phyloP scores from a whole-genome alignment of 2,797 vertebrate genomes.

The Philypnodon macrostomus region DNA sequence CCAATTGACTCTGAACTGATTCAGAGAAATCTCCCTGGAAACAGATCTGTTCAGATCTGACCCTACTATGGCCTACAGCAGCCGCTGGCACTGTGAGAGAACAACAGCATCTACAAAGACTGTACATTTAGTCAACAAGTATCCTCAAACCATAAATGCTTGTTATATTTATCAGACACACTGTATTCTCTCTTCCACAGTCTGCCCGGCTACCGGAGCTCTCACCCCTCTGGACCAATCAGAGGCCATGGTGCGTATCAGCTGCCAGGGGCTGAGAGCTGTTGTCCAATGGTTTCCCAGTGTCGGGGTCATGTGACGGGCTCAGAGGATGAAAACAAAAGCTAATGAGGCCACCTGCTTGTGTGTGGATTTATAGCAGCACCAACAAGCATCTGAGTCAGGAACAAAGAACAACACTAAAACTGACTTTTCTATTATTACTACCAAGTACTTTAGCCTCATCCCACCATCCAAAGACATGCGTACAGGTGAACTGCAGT shows the following conservation, averaged over 20 bases:
- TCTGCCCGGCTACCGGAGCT: conserved; percentile 78
- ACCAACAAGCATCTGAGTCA: no score
- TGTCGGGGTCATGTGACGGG: conserved; percentile 58
- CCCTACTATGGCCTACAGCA: not conserved
- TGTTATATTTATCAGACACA: no score
- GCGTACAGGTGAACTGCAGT: no score
- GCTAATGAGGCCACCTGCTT: conserved; percentile 67
- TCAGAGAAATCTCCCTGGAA: not conserved
- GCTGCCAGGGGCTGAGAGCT: conserved; percentile 40
- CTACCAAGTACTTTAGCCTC: no score
- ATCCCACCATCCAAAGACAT: no score
- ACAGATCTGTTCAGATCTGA: not conserved
- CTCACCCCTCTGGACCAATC: conserved; percentile 62
- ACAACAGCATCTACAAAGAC: not conserved
- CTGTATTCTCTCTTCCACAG: conserved; percentile 26
- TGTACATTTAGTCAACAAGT: no score
- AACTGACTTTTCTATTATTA: no score
- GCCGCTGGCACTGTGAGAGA: not conserved
- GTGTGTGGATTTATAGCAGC: not conserved
- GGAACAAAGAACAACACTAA: no score
- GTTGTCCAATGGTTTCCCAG: conserved; percentile 26
- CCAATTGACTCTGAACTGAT: not conserved
- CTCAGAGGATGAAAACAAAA: conserved; percentile 69
- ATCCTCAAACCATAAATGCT: no score
- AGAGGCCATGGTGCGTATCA: conserved; percentile 44